Evolutionary conservation across 2,888 invertebrate genomes (phyloP).

Genomic region (Apamea anceps): DNA sequence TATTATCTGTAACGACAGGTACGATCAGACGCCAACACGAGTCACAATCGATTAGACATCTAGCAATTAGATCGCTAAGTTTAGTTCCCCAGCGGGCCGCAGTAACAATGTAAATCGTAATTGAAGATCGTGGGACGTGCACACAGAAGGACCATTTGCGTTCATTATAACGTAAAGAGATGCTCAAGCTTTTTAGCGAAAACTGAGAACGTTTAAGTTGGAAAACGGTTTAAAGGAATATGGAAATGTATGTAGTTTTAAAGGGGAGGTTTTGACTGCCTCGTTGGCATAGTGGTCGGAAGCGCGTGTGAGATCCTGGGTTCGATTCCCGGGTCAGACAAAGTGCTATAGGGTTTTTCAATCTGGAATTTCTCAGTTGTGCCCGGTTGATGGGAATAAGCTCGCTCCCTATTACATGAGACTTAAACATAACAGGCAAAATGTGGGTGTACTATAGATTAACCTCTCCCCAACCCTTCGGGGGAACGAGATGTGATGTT

Average conservation of each 20-base stretch:
- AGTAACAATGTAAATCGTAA: slow-evolving; percentile 67
- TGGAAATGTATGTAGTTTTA: slow-evolving; percentile 10
- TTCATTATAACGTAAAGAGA: slow-evolving; percentile 60
- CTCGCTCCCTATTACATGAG: not conserved
- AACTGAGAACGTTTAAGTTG: slow-evolving; percentile 17
- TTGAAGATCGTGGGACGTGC: slow-evolving; percentile 61
- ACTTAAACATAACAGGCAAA: not conserved
- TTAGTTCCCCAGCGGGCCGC: slow-evolving; percentile 63
- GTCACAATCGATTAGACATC: slow-evolving; percentile 67
- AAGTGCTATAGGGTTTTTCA: not conserved
- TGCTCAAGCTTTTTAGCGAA: slow-evolving; percentile 47
- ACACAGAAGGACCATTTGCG: slow-evolving; percentile 55
- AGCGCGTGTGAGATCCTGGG: not conserved
- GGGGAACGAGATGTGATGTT: not conserved
- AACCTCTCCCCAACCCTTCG: too few relatives aligned
- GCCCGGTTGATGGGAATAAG: not conserved
- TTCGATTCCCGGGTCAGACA: too few relatives aligned
- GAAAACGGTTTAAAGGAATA: slow-evolving; percentile 8
- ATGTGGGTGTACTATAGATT: not conserved
- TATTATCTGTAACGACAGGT: slow-evolving; percentile 59
- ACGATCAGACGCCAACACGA: slow-evolving; percentile 57
- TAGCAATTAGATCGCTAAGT: slow-evolving; percentile 69
- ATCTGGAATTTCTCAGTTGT: not conserved
- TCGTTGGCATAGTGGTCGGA: not conserved
- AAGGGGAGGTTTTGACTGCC: not conserved